Evolutionary conservation across 1,140 invertebrate species (phyloP).

Genomic region (Diachasmimorpha longicaudata): DNA sequence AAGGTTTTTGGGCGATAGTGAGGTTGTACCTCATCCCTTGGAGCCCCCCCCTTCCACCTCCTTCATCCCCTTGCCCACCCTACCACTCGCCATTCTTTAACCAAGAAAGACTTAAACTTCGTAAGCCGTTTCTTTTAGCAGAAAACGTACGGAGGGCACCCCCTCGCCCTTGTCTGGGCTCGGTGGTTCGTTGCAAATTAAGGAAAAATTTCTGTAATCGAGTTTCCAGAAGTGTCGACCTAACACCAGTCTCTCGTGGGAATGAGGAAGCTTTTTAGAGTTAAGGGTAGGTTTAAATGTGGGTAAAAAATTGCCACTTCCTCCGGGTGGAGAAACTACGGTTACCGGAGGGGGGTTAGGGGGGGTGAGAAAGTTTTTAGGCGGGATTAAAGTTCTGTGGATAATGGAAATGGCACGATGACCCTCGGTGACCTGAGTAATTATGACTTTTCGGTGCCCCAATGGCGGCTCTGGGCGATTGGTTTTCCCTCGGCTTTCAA

Average conservation of each 20-base stretch:
- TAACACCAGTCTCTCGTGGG: background rate
- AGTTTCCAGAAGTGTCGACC: conserved; percentile 29
- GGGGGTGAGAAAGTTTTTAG: conserved; percentile 10
- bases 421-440: conserved; percentile 19
- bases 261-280: conserved; percentile 2
- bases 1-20: background rate
- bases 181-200: conserved; percentile 34
- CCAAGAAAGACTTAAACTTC: conserved; percentile 28
- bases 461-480: background rate
- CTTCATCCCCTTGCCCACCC: background rate
- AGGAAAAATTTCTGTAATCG: conserved; percentile 40
- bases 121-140: conserved; percentile 33
- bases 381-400: conserved; percentile 17
- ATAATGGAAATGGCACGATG: conserved; percentile 17
- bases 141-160: background rate
- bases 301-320: background rate
- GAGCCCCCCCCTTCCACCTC: background rate
- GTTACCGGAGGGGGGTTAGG: background rate
- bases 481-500: background rate
- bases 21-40: background rate
- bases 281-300: background rate
- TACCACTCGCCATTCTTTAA: conserved; percentile 1
- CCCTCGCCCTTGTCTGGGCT: background rate
- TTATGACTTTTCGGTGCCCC: background rate
- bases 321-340: background rate